Evolutionary conservation across 2,113 vertebrate genomes (phyloP).

Genomic region (Epinephelus lanceolatus): DNA sequence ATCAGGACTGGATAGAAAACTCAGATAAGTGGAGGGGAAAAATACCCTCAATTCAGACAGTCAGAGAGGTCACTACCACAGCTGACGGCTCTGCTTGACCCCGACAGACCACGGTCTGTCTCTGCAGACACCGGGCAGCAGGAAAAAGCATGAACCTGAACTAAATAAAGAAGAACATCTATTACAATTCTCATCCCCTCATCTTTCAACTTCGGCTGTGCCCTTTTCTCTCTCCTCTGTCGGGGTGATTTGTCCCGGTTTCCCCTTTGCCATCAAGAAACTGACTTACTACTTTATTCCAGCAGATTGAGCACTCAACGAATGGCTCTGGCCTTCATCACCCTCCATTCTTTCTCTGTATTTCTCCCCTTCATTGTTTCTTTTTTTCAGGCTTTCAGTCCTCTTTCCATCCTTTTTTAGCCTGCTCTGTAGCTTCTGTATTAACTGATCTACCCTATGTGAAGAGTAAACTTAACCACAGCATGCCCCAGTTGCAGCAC

Average conservation of each 20-base stretch:
- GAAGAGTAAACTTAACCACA: not conserved
- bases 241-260: conserved; percentile 68
- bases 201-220: conserved; percentile 75
- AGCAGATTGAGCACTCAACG: conserved; percentile 70
- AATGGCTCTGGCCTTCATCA: conserved; percentile 70
- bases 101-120: conserved; percentile 49
- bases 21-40: conserved; percentile 38
- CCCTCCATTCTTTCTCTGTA: conserved; percentile 33
- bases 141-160: conserved; percentile 63
- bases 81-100: conserved; percentile 71
- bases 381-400: not conserved
- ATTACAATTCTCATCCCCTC: conserved; percentile 71
- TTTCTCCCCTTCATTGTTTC: conserved; percentile 10
- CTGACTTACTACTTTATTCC: conserved; percentile 70
- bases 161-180: conserved; percentile 75
- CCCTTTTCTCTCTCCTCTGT: conserved; percentile 68
- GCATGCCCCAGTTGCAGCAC: not conserved
- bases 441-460: conserved; percentile 12
- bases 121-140: conserved; percentile 51
- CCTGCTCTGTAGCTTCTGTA: not conserved
- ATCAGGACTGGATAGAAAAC: conserved; percentile 41
- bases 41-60: conserved; percentile 52
- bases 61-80: conserved; percentile 56
- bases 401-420: conserved; percentile 17
- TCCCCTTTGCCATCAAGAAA: conserved; percentile 65